Evolutionary conservation across 2,797 vertebrate species (phyloP).

Genomic region (Cheirogaleus major): DNA sequence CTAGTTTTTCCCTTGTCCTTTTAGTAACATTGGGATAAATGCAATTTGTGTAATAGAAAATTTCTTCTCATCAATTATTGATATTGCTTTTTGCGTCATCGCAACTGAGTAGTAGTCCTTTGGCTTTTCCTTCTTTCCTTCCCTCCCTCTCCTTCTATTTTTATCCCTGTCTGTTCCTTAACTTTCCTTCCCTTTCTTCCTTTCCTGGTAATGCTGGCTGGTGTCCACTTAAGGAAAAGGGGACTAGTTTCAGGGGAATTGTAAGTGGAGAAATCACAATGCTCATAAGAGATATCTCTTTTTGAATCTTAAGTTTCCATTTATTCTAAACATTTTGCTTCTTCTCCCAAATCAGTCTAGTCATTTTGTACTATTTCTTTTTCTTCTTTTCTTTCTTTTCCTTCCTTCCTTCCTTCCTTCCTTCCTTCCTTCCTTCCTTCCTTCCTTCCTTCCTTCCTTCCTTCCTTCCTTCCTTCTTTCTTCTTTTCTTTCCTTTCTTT

Average conservation of each 20-base stretch:
- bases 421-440: no score
- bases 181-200: neutral
- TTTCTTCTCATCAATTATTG: neutral
- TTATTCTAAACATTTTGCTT: slow-evolving; percentile 45
- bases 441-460: no score
- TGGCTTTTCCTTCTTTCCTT: neutral
- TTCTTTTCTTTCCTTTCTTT: no score
- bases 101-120: neutral
- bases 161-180: neutral
- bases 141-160: neutral
- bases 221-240: neutral
- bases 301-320: slow-evolving; percentile 29
- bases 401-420: no score
- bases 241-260: neutral
- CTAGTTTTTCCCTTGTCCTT: neutral
- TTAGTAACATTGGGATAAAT: neutral
- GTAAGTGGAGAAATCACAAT: neutral
- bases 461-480: no score
- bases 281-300: neutral
- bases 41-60: neutral
- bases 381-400: neutral
- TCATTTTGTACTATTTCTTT: slow-evolving; percentile 1
- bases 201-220: neutral
- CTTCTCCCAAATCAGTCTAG: neutral
- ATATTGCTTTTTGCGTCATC: neutral